These are phyloP conservation scores for Eupleurogrammus muticus DNA, from an alignment of 2,797 vertebrate genomes.

Conservation along the genomic window DNA sequence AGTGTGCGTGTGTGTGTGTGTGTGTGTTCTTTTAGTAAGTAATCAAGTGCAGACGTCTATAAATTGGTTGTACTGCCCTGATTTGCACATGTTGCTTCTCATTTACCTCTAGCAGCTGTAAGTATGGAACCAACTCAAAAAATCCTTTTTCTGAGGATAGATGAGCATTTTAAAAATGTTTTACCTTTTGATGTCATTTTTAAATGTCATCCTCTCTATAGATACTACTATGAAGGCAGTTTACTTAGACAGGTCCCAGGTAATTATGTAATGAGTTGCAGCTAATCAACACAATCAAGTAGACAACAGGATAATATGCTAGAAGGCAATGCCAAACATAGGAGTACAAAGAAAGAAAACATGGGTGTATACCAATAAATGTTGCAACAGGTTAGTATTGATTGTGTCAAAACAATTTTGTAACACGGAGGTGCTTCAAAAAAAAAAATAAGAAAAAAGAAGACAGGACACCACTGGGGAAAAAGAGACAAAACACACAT, in stretches of 20 bases:
- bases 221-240: not conserved
- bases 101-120: not conserved
- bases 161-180: not conserved
- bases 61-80: not conserved
- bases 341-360: not conserved
- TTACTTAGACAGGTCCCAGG: too few relatives aligned
- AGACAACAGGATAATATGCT: not conserved
- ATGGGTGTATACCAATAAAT: not conserved
- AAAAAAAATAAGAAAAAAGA: too few relatives aligned
- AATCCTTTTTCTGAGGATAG: not conserved
- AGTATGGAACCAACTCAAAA: not conserved
- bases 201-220: not conserved
- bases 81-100: not conserved
- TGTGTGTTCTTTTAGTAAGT: not conserved
- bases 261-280: not conserved
- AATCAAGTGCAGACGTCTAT: not conserved
- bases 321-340: not conserved
- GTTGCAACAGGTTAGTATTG: not conserved
- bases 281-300: not conserved
- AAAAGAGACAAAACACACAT: too few relatives aligned
- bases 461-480: not conserved
- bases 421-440: not conserved
- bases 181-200: constrained; percentile 6
- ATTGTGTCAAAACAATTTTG: not conserved
- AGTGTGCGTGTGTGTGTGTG: too few relatives aligned